Evolutionary conservation across 2,113 vertebrate genomes (phyloP), one percentile per base, ranked within the genome.

Genomic region (Nettapus auritus): DNA sequence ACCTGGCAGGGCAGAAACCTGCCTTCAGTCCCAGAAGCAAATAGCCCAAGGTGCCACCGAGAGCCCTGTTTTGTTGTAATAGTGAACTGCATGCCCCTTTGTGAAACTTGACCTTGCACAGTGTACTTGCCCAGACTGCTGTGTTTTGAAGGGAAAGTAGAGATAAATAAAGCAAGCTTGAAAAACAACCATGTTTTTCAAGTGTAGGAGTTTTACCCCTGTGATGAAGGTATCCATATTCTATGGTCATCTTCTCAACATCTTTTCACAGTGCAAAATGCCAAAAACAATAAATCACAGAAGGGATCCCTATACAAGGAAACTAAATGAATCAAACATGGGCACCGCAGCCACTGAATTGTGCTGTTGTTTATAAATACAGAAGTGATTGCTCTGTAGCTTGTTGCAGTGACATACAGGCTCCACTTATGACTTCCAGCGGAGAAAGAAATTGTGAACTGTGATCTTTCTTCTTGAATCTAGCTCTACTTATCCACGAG

Each of bases 401-500:
- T 53, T 28, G 34, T 44, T 73, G 18, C 40, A 62, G 12, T 56
- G 34, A 89, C 1, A 0, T 52, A 77, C 29, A 36, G n/a, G n/a
- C 50, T 64, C 42, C 56, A 34, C 44, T 48, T 48, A 55, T 0
- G 0, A 77, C 44, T 68, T 82, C 64, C 21, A 92, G 34, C 20
- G 52, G 25, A 71, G 56, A 68, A 86, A 70, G n/a, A 67, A 89
- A 76, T 8, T n/a, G 26, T 73, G 75, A 91, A 52, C 59, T 78
- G 81, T 13, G 14, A 75, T 82, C 52, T 55, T 88, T 88, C 82
- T 82, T 89, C 46, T 21, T 48, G 46, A 48, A 48, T 48, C 67
- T 88, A 33, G 42, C 64, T 95, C 52, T 82, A 48, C 62, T 79
- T 82, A 63, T 28, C 52, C 53, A 79, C 87, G 82, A 75, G 52